Percentiles rank a stretch among this genome's conserved stretches.
Evolutionary conservation across 2,113 vertebrate genomes (phyloP).

Genomic region (Gallinago undulata): DNA sequence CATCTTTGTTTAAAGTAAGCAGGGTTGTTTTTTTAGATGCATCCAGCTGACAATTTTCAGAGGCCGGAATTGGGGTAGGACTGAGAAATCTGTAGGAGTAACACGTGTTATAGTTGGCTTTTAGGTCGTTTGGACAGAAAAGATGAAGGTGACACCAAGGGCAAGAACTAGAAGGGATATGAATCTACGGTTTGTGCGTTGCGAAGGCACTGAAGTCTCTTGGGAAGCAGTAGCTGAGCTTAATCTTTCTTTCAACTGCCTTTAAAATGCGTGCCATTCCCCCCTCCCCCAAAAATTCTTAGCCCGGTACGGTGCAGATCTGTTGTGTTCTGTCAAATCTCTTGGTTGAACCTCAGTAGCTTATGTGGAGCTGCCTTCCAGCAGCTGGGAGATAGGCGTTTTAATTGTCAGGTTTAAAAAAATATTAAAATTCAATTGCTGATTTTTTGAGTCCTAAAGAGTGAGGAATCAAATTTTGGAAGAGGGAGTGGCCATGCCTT

Average conservation of each 20-base stretch:
- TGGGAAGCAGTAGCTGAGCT: conserved; percentile 35
- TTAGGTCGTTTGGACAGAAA: not conserved
- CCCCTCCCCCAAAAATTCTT: not conserved
- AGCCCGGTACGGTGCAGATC: not conserved
- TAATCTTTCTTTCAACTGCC: conserved; percentile 44
- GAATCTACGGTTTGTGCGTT: not conserved
- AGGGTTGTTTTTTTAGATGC: not conserved
- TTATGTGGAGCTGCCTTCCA: not conserved
- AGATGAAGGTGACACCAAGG: not conserved
- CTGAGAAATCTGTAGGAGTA: not conserved
- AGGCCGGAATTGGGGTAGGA: not conserved
- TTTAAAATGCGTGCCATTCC: not conserved
- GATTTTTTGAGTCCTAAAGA: not conserved
- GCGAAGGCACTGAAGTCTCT: not conserved
- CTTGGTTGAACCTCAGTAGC: not conserved
- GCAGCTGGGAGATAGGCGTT: not conserved
- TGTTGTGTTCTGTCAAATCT: not conserved
- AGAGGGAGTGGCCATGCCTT: not conserved
- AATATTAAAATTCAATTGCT: not conserved
- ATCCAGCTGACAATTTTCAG: not conserved
- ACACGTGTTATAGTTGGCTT: not conserved
- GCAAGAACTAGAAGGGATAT: not conserved
- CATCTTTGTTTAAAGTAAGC: not conserved
- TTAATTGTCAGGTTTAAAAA: not conserved
- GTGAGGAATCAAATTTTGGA: not conserved